phyloP scores from a whole-genome alignment of 1,140 invertebrate genomes.

The Cherax destructor region DNA sequence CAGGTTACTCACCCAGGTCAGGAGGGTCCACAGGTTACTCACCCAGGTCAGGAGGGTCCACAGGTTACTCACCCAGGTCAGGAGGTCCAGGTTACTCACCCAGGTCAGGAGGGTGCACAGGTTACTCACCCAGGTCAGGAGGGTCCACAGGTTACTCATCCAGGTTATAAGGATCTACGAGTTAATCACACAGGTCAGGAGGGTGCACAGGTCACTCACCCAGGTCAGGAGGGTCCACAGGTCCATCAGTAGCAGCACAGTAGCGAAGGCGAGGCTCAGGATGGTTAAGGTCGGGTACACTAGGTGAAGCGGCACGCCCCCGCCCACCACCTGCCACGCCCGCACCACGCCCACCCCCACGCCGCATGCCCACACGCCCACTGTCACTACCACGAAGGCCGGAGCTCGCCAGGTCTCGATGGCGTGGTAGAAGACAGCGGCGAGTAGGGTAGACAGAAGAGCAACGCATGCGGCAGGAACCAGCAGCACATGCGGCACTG shows the following conservation, averaged over 20 bases:
- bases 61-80: too few species aligned
- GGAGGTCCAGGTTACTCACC: too few species aligned
- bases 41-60: too few species aligned
- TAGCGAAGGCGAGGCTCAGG: neutral
- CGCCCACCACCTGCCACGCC: conserved; percentile 36
- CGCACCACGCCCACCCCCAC: conserved; percentile 20
- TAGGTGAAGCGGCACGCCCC: conserved; percentile 1
- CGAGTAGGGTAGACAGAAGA: conserved; percentile 19
- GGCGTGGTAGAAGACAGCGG: conserved; percentile 18
- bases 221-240: conserved; percentile 12
- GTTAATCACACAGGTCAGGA: too few species aligned
- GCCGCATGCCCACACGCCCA: conserved; percentile 27
- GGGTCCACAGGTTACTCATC: neutral
- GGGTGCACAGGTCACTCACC: neutral
- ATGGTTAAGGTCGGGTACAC: conserved; percentile 9
- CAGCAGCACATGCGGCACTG: conserved; percentile 15
- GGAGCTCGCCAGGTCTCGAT: conserved; percentile 14
- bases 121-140: too few species aligned
- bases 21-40: too few species aligned
- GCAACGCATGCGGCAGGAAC: conserved; percentile 5
- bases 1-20: too few species aligned
- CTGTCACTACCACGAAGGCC: conserved; percentile 6
- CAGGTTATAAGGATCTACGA: too few species aligned
- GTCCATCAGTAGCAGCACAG: neutral
- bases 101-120: too few species aligned